These are phyloP conservation scores for Cebidichthys violaceus DNA, from an alignment of 2,113 vertebrate genomes.

Conservation along the genomic window DNA sequence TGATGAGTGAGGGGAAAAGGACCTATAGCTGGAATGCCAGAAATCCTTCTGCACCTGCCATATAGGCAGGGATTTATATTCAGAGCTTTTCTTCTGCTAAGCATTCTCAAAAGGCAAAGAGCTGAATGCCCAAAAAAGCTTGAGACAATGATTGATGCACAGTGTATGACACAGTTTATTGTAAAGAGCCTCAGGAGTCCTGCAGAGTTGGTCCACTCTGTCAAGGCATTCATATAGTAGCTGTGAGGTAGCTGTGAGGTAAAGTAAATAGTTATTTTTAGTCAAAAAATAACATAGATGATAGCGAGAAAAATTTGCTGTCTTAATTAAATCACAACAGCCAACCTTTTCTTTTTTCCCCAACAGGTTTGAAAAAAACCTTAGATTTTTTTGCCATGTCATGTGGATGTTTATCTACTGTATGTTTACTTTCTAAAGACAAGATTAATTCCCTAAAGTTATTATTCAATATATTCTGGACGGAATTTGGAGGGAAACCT, in stretches of 20 bases:
- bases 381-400: not conserved
- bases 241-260: not conserved
- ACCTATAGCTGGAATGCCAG: conserved; percentile 34
- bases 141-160: conserved; percentile 13
- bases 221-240: not conserved
- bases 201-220: not conserved
- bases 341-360: not conserved
- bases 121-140: conserved; percentile 16
- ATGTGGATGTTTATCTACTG: too few species aligned
- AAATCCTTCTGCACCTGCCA: conserved; percentile 70
- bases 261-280: not conserved
- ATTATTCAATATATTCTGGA: not conserved
- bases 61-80: conserved; percentile 51
- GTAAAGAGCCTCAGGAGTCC: conserved; percentile 1
- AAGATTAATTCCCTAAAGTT: not conserved
- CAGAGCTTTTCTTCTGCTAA: conserved; percentile 34
- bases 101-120: conserved; percentile 10
- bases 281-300: not conserved
- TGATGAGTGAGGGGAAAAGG: conserved; percentile 70
- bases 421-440: too few species aligned
- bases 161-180: conserved; percentile 17
- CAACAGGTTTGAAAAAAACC: not conserved
- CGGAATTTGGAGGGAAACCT: not conserved
- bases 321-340: not conserved
- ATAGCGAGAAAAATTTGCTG: not conserved